Conservation (phyloP, 2,888 invertebrate species). For the Nomada flava region DNA sequence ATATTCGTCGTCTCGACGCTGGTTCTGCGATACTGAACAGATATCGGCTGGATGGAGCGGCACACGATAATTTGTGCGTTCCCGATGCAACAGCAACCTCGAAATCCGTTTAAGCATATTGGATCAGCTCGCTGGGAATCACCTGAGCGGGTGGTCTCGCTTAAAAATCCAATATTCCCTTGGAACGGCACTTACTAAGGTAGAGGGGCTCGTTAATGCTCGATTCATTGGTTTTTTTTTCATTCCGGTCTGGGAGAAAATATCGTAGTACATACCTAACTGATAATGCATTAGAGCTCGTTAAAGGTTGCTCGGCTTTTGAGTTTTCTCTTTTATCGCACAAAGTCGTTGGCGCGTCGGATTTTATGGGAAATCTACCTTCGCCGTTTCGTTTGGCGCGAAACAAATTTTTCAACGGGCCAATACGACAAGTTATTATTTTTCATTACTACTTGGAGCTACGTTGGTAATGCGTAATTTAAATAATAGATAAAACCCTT, state of each 20-base stretch:
- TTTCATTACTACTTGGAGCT: neutral
- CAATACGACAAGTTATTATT: neutral
- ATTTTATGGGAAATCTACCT: conserved; percentile 3
- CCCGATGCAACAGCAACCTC: conserved; percentile 52
- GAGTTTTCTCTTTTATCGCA: neutral
- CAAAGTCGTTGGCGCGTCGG: neutral
- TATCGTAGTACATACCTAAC: neutral
- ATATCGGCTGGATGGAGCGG: neutral
- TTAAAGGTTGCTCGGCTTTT: neutral
- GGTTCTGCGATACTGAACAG: conserved; percentile 21
- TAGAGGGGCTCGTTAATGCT: conserved; percentile 23
- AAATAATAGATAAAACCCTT: too few relatives aligned
- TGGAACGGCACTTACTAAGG: conserved; percentile 25
- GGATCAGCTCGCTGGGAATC: conserved; percentile 64
- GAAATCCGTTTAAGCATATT: conserved; percentile 77
- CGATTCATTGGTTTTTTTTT: conserved; percentile 14
- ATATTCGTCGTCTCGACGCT: neutral
- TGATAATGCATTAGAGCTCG: conserved; percentile 14
- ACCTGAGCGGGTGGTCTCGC: conserved; percentile 44
- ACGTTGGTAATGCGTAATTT: neutral
- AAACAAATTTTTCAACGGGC: neutral
- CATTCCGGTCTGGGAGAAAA: conserved; percentile 7
- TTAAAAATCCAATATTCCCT: conserved; percentile 68
- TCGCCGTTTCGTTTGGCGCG: neutral
- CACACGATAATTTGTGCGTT: conserved; percentile 39